These are phyloP conservation scores for Papilio xuthus DNA, from an alignment of 1,140 invertebrate species.

Conservation along the genomic window DNA sequence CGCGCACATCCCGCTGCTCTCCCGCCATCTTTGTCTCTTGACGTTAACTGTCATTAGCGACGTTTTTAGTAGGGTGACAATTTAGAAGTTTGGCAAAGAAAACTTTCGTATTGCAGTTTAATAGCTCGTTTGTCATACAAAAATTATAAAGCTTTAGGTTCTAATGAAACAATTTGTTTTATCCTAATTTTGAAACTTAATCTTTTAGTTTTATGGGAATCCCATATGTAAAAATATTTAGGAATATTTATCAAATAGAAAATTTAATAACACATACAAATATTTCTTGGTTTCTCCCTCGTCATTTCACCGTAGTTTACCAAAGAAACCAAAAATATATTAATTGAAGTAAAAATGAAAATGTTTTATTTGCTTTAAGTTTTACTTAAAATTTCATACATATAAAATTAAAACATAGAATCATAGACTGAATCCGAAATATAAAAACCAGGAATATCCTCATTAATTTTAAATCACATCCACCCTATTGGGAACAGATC, in stretches of 20 bases:
- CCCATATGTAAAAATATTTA: too few species aligned
- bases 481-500: slow-evolving; percentile 38
- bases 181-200: too few species aligned
- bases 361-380: neutral
- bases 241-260: too few species aligned
- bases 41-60: slow-evolving; percentile 65
- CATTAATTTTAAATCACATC: neutral
- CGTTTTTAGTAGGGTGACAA: slow-evolving; percentile 46
- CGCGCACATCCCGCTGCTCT: slow-evolving; percentile 14
- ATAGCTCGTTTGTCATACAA: neutral
- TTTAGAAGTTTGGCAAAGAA: neutral
- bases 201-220: too few species aligned
- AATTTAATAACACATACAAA: too few species aligned
- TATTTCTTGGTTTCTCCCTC: too few species aligned
- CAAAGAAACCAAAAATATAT: too few species aligned
- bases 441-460: slow-evolving; percentile 6
- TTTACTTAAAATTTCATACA: neutral
- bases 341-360: too few species aligned
- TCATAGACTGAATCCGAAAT: neutral
- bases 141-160: neutral
- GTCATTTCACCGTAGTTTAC: too few species aligned
- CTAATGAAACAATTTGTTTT: neutral
- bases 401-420: neutral
- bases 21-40: slow-evolving; percentile 53
- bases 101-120: neutral